Evolutionary conservation across 2,797 vertebrate genomes (phyloP), one percentile per base, ranked within the genome.

Genomic region (Euthynnus affinis): DNA sequence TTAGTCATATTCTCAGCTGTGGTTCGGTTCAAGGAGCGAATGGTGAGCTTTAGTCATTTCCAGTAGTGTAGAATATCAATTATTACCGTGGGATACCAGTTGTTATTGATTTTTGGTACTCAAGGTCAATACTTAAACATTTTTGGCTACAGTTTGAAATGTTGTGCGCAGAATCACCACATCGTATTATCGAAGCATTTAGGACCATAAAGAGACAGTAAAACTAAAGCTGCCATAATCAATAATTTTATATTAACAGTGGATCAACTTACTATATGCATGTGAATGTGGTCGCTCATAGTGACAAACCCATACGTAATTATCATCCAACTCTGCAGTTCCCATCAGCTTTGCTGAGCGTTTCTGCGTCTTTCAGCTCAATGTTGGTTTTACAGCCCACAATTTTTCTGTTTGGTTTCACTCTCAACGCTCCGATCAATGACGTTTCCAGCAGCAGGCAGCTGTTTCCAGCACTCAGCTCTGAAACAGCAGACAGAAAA

Each of bases 1-100:
- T 90, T 88, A 86, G 80, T 90, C 88, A 92, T 83, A 87, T 91
- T 89, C 90, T 86, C 85, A 86, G 74, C 80, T 88, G 85, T 76
- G 86, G 80, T 82, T 78, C 68, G 23, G 71, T 85, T 42, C 52
- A 66, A 68, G 69, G 44, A 73, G 25, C 22, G 61, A 29, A 40
- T 72, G 55, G 76, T 67, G 57, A 63, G 34, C 79, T 80, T 87
- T 53, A 70, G 82, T 88, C 48, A 83, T 83, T 85, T 62, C 25
- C 57, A 73, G 48, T 29, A 17, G 66, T 51, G 27, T 37, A 46
- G 46, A 42, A 17, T 49, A 23, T 48, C 44, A 48, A 48, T 48
- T 17, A 48, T 48, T 48, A 17, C 62, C 22, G 62, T 27, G 46
- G 52, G 49, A 51, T 44, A 71, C 27, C 27, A 29, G 27, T 29